Evolutionary conservation across 2,888 invertebrate genomes (phyloP).

Genomic region (Rotaria magnacalcarata): DNA sequence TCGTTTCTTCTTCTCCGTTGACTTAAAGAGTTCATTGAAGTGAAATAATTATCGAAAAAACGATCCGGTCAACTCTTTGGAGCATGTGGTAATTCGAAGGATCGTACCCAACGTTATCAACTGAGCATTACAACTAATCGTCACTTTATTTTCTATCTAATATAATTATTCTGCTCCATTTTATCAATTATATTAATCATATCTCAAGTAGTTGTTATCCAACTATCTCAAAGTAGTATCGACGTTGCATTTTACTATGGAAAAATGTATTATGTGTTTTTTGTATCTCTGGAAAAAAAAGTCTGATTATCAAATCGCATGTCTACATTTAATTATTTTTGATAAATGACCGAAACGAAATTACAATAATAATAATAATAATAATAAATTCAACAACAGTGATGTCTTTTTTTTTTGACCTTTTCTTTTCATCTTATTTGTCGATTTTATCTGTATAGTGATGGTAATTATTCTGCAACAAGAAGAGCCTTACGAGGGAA

Average conservation of each 20-base stretch:
- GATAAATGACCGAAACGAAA: background rate
- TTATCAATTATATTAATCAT: background rate
- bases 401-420: no score
- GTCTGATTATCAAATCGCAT: background rate
- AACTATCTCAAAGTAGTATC: background rate
- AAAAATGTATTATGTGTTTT: background rate
- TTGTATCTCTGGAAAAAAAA: background rate
- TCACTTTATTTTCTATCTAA: background rate
- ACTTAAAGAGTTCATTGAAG: background rate
- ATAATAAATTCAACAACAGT: background rate
- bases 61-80: background rate
- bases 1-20: no score
- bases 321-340: conserved; percentile 1
- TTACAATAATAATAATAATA: background rate
- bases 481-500: background rate
- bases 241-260: background rate
- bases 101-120: background rate
- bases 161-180: background rate
- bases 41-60: background rate
- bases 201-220: background rate
- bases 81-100: background rate
- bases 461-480: background rate
- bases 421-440: no score
- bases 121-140: background rate
- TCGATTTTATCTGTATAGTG: background rate